Base-by-base conservation (phyloP, 2,797 vertebrate species). In the Sebastolobus altivelis region DNA sequence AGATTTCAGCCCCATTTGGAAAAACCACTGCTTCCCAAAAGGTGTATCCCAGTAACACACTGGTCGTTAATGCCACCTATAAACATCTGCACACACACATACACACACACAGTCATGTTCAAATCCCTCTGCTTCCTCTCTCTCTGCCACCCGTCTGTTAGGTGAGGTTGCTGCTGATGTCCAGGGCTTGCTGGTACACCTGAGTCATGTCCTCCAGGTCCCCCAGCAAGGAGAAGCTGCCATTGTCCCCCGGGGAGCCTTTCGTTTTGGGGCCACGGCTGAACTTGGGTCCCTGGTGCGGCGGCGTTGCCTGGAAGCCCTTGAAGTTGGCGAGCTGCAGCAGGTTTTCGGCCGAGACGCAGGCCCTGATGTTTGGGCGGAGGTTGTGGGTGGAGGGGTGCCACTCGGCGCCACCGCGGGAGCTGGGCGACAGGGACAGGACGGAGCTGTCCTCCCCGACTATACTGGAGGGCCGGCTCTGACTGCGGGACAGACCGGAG, bases 131-230 rank as follows among this genome's bases (percentile, higher is more conserved):
- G 66, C 85, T 75, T 82, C 69, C 58, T 79, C 86, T 83, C 43
- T 81, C 65, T 84, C 60, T 80, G 56, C 75, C 80, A 80, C 82
- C 84, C 77, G 18, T 82, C 85, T 89, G 77, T 94, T 99, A 99
- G 91, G 96, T 97, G 93, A 99, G 96, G 83, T 98, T 98, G 96
- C 95, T 97, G 95, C 98, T 99, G 93, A 99, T 99, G 94, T 99
- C 98, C 92, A 99, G 96, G 92, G 98, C 99, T 96, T 98, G 97
- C 96, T 99, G 99, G 94, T 99, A 99, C 94, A 99, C 98, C 97
- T 99, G 98, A 97, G 99, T 99, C 96, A 99, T 97, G 71, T 99
- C 98, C 88, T 99, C 98, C 97, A 99, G 97, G 93, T 99, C 98
- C 79, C 97, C 95, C 87, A 99, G 97, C 94, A 99, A 94, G 88